These are phyloP conservation scores for Danaus chrysippus DNA, from an alignment of 2,888 invertebrate species.

Conservation along the genomic window DNA sequence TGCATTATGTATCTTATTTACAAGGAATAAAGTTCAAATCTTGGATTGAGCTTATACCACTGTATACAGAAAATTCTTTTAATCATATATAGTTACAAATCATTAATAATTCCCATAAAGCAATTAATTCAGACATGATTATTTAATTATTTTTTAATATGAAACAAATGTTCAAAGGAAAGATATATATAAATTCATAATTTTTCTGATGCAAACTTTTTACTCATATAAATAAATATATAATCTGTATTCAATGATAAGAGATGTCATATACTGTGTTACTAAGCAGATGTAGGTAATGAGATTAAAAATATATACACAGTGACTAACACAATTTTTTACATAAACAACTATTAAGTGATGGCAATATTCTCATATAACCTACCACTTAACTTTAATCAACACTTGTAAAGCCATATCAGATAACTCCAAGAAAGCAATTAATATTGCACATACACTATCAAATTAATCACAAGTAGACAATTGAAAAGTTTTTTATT, in stretches of 20 bases:
- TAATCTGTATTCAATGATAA: no score
- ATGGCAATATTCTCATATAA: not conserved
- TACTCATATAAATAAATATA: no score
- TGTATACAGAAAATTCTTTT: slow-evolving; percentile 27
- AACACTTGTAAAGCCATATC: slow-evolving; percentile 15
- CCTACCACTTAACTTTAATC: slow-evolving; percentile 12
- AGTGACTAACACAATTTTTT: not conserved
- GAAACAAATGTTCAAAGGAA: slow-evolving; percentile 1
- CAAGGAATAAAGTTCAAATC: slow-evolving; percentile 24
- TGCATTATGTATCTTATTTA: slow-evolving; percentile 14
- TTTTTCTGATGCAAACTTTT: no score
- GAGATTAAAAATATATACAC: not conserved
- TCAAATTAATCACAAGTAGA: slow-evolving; percentile 6
- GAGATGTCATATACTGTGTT: no score
- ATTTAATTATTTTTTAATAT: slow-evolving; percentile 46
- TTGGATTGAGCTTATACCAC: slow-evolving; percentile 16
- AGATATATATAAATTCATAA: not conserved
- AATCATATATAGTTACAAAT: slow-evolving; percentile 35
- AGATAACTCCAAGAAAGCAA: slow-evolving; percentile 16
- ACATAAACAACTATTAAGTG: not conserved
- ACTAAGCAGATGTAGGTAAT: not conserved
- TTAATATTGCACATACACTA: slow-evolving; percentile 8
- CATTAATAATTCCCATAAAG: slow-evolving; percentile 38
- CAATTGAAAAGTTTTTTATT: not conserved
- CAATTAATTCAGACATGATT: slow-evolving; percentile 59